Conservation (phyloP, 2,888 invertebrate genomes). For the Orthosia gothica region DNA sequence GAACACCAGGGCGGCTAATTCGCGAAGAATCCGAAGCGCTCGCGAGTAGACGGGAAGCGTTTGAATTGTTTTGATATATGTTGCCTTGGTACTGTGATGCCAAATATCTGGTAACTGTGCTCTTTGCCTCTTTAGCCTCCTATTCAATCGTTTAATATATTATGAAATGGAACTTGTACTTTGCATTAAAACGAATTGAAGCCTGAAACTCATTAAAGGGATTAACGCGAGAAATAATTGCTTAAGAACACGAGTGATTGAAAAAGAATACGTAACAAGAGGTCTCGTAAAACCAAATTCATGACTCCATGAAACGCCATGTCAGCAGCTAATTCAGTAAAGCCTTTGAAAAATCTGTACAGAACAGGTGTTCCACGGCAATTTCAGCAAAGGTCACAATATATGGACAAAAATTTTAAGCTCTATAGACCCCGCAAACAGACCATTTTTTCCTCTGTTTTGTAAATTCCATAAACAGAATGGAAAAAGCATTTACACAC, state of each 20-base stretch:
- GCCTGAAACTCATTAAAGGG: not conserved
- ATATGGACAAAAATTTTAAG: conserved; percentile 10
- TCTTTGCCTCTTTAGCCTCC: not conserved
- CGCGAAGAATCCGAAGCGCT: conserved; percentile 48
- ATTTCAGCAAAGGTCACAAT: not conserved
- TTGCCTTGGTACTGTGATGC: conserved; percentile 14
- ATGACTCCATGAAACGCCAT: not conserved
- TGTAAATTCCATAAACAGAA: conserved; percentile 30
- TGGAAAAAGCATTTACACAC: conserved; percentile 34
- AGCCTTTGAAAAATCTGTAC: not conserved
- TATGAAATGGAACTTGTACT: not conserved
- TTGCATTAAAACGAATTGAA: not conserved
- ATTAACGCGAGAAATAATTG: not conserved
- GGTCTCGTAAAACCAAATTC: not conserved
- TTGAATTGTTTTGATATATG: conserved; percentile 41
- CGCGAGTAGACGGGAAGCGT: conserved; percentile 4
- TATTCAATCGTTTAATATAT: not conserved
- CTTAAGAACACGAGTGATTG: not conserved
- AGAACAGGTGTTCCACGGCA: not conserved
- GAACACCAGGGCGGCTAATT: conserved; percentile 60
- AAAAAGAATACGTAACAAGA: not conserved
- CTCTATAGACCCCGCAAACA: conserved; percentile 2
- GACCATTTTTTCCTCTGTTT: conserved; percentile 9
- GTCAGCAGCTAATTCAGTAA: not conserved
- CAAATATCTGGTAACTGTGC: conserved; percentile 5